Percentiles rank a stretch among this genome's conserved stretches.
Conservation (phyloP, 2,113 vertebrate species). For the Parotia lawesii region DNA sequence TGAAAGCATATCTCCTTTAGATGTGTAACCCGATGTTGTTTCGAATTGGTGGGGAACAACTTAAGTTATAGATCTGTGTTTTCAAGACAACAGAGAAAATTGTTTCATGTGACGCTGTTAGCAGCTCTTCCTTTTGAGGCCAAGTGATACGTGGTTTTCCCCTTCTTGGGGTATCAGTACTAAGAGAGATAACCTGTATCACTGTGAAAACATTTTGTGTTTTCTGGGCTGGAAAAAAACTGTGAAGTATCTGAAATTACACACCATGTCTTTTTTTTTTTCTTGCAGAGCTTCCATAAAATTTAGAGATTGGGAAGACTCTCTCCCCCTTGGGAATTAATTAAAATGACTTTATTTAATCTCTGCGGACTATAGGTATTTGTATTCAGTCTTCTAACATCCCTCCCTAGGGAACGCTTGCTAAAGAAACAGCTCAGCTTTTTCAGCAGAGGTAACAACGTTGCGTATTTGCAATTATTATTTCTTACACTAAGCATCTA, state of each 20-base stretch:
- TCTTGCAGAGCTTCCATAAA: background rate
- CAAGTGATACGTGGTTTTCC: background rate
- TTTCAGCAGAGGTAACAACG: background rate
- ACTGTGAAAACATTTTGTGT: background rate
- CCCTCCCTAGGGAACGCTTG: background rate
- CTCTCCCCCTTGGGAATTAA: background rate
- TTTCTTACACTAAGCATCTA: background rate
- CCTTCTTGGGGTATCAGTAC: background rate
- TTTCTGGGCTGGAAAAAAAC: background rate
- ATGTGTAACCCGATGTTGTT: background rate
- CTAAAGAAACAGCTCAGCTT: background rate
- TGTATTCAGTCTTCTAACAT: background rate
- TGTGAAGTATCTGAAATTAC: background rate
- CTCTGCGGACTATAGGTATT: background rate
- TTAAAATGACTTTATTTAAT: background rate
- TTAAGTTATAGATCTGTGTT: background rate
- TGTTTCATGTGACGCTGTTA: background rate
- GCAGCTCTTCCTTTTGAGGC: background rate
- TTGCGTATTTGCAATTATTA: background rate
- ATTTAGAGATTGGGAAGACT: background rate
- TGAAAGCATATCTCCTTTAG: background rate
- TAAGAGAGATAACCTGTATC: background rate
- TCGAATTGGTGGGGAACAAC: background rate
- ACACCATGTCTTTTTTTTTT: background rate
- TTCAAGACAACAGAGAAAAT: background rate